Evolutionary conservation across 2,113 vertebrate species (phyloP).

Genomic region (Ceuthmochares aereus): DNA sequence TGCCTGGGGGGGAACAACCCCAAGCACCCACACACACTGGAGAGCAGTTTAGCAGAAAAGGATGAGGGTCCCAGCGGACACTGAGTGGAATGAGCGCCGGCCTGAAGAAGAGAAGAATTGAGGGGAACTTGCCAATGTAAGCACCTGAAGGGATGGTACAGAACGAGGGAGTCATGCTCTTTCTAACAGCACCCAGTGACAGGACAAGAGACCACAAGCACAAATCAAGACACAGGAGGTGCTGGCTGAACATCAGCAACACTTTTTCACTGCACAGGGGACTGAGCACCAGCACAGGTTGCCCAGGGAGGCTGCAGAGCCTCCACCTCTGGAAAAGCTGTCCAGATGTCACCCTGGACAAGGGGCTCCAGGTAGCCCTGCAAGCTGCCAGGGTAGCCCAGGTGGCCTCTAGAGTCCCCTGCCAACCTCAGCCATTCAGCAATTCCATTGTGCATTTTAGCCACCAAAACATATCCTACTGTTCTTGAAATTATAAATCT

Average conservation of each 20-base stretch:
- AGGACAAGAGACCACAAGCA: neutral
- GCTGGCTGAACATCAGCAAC: neutral
- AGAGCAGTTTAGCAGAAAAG: too few relatives aligned
- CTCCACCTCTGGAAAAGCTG: accelerated
- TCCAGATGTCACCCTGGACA: neutral
- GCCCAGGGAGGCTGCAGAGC: neutral
- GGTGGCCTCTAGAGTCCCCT: neutral
- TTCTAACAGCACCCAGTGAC: neutral
- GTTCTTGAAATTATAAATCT: neutral
- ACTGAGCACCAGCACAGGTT: neutral
- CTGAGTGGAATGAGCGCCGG: accelerated
- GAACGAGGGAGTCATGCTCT: neutral
- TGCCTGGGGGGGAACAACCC: neutral
- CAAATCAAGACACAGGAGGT: neutral
- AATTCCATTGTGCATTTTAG: neutral
- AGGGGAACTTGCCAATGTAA: neutral
- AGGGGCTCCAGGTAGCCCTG: neutral
- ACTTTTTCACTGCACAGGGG: neutral
- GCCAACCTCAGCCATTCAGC: neutral
- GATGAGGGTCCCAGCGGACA: neutral
- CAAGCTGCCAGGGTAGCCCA: neutral
- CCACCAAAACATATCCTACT: neutral
- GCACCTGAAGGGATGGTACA: neutral
- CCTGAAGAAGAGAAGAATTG: accelerated
- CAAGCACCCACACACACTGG: too few relatives aligned